A percentile compares a stretch with the other conserved stretches of the same genome.
Conservation (phyloP, 1,140 invertebrate species). For the Protaetia brevitarsis region DNA sequence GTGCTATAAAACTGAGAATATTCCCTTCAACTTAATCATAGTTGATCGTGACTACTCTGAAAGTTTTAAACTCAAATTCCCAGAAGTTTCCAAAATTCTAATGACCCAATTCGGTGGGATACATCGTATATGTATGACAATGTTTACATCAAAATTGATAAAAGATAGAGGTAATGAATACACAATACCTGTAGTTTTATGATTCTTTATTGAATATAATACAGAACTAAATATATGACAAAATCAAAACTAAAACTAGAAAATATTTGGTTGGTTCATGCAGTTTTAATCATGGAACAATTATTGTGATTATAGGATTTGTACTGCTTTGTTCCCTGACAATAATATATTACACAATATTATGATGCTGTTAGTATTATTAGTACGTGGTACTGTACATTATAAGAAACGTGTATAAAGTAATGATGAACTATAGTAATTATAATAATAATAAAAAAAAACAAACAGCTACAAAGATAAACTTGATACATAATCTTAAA, state of each 20-base stretch:
- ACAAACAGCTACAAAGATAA: too few species aligned
- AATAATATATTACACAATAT: conserved; percentile 11
- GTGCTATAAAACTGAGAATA: too few species aligned
- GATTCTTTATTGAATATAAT: conserved; percentile 12
- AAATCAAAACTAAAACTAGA: conserved; percentile 34
- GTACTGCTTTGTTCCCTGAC: conserved; percentile 40
- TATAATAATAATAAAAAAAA: background rate
- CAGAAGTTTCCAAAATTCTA: too few species aligned
- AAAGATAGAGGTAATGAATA: too few species aligned
- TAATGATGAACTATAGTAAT: background rate
- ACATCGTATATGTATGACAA: too few species aligned
- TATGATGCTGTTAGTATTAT: conserved; percentile 8
- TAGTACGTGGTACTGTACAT: conserved; percentile 6
- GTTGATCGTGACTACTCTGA: too few species aligned
- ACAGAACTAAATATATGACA: conserved; percentile 20
- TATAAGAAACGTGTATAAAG: background rate
- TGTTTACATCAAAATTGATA: too few species aligned
- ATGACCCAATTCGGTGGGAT: too few species aligned
- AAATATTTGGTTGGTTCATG: conserved; percentile 40
- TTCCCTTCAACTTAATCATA: too few species aligned
- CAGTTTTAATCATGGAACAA: conserved; percentile 34
- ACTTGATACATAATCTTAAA: too few species aligned
- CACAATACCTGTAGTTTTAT: too few species aligned
- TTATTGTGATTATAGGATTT: conserved; percentile 30
- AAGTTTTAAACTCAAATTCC: too few species aligned